phyloP scores from a whole-genome alignment of 2,113 vertebrate species.

The Zeus faber region DNA sequence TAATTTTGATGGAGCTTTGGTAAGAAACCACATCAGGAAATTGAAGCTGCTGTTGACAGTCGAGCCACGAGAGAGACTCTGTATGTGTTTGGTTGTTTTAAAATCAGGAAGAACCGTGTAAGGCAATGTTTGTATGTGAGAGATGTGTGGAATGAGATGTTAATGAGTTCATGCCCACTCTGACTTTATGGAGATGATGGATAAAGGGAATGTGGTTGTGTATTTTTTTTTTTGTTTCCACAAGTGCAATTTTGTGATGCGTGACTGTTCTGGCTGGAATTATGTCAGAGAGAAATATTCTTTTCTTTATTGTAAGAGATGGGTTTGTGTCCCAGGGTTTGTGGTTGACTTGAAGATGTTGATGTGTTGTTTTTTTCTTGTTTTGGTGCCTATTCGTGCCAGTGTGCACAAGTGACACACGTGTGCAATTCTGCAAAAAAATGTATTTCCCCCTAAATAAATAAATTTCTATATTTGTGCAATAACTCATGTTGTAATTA shows the following conservation, averaged over 20 bases:
- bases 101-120: slow-evolving; percentile 3
- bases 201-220: background rate
- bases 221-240: slow-evolving; percentile 28
- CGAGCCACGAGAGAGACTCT: slow-evolving; percentile 15
- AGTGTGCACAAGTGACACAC: background rate
- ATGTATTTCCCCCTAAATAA: slow-evolving; percentile 39
- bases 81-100: slow-evolving; percentile 36
- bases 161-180: too few relatives aligned
- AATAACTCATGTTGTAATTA: too few relatives aligned
- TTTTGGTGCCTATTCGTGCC: slow-evolving; percentile 18
- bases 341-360: too few relatives aligned
- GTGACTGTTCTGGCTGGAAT: slow-evolving; percentile 31
- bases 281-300: slow-evolving; percentile 1
- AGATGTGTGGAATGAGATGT: background rate
- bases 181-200: slow-evolving; percentile 15
- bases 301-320: slow-evolving; percentile 24
- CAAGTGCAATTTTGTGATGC: slow-evolving; percentile 43
- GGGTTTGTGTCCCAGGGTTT: too few relatives aligned
- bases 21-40: slow-evolving; percentile 5
- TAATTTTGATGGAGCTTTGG: slow-evolving; percentile 7
- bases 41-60: slow-evolving; percentile 40
- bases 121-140: background rate
- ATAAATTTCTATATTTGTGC: slow-evolving; percentile 61
- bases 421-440: slow-evolving; percentile 1
- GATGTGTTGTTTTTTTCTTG: too few relatives aligned